Conservation (phyloP, 2,888 invertebrate species). For the Caenorhabditis sp. region DNA sequence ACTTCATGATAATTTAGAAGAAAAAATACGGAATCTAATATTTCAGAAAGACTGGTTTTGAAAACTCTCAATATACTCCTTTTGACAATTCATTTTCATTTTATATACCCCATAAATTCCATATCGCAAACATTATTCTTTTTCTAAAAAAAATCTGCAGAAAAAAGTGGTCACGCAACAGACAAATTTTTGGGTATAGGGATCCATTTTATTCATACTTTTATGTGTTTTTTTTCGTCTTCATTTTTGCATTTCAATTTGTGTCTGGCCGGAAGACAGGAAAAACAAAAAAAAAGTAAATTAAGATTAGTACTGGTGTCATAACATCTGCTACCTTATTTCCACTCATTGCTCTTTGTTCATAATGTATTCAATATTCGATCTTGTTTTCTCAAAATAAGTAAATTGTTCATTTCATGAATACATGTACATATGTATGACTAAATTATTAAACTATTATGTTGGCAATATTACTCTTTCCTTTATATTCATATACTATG, state of each 20-base stretch:
- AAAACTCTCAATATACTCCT: too few relatives aligned
- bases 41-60: too few relatives aligned
- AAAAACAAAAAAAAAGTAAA: not conserved
- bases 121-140: too few relatives aligned
- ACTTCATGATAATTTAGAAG: too few relatives aligned
- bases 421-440: not conserved
- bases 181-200: not conserved
- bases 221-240: not conserved
- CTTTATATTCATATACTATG: too few relatives aligned
- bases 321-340: slow-evolving; percentile 1
- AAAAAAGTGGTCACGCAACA: too few relatives aligned
- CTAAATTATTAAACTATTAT: too few relatives aligned
- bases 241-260: not conserved
- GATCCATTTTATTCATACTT: not conserved
- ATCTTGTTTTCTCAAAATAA: not conserved
- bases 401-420: not conserved
- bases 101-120: too few relatives aligned
- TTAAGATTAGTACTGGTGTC: not conserved
- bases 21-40: too few relatives aligned
- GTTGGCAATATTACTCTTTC: too few relatives aligned
- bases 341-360: not conserved
- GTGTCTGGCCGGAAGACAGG: not conserved
- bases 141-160: too few relatives aligned
- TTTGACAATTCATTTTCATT: too few relatives aligned
- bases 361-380: not conserved